These are phyloP conservation scores for Pelecanus crispus DNA, from an alignment of 2,113 vertebrate genomes.

Conservation along the genomic window DNA sequence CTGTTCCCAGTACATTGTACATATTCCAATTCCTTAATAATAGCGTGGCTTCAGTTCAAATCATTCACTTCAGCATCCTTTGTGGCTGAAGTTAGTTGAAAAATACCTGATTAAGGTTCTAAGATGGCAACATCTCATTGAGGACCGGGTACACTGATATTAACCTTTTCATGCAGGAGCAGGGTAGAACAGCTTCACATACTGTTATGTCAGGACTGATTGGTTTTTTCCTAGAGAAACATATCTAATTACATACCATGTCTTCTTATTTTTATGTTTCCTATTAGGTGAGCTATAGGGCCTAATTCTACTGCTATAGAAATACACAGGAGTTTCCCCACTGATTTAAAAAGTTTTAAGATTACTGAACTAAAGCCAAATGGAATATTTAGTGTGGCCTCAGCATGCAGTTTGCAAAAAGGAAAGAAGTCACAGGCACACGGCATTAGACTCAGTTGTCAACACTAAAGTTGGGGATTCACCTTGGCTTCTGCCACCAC, in stretches of 20 bases:
- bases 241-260: not conserved
- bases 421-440: not conserved
- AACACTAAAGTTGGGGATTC: fast-evolving
- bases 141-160: not conserved
- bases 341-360: not conserved
- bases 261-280: not conserved
- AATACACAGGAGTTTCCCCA: not conserved
- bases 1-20: not conserved
- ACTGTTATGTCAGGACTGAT: not conserved
- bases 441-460: not conserved
- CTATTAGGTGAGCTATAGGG: not conserved
- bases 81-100: not conserved
- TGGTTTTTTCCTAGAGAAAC: not conserved
- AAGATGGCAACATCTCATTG: not conserved
- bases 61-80: not conserved
- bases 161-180: not conserved
- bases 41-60: not conserved
- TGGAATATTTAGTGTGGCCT: not conserved
- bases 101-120: not conserved
- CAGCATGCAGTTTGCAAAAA: not conserved
- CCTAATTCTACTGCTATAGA: not conserved
- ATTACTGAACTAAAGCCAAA: not conserved
- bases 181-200: not conserved
- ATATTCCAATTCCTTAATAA: not conserved
- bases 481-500: not conserved